Base-by-base conservation (phyloP, 1,140 invertebrate genomes). In the Diorhabda sublineata region DNA sequence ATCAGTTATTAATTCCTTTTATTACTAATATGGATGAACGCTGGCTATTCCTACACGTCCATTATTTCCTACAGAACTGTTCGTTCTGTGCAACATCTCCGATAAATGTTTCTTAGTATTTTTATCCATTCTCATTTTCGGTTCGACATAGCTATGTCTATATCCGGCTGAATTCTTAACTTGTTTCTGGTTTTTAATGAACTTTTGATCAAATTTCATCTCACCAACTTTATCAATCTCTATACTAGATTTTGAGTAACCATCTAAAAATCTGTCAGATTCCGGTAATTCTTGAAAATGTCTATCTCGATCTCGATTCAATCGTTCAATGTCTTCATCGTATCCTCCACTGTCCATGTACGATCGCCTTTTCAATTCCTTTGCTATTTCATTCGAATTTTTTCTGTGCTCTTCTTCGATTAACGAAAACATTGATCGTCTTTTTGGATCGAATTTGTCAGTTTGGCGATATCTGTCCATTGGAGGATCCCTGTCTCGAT, bases 131-230 rank as follows among this genome's bases (percentile, higher is more conserved):
- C 73, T 74, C 45, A 78, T 11, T 68, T 78, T 79, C 0, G 80
- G 80, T 75, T 85, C 84, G 7, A 82, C 84, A 67, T 85, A 85
- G 72, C 84, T 85, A 69, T 85, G 84, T 42, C 84, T 78, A 71
- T 85, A 84, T n/a, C 83, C 83, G 7, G 73, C 76, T 3, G 72
- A 66, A 8, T 67, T 66, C 4, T 69, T 69, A 64, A 72, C 73
- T 52, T 67, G 67, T 63, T 78, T 78, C 67, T 78, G 79, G 63
- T 79, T 79, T 45, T 79, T 78, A 3, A 71, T 41, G 52, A 74
- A 79, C 68, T 78, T 79, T 4, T 67, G 42, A 67, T 78, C 75
- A 45, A 78, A 76, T 61, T 77, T 78, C 8, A 68, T 61, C 5
- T 75, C 74, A 1, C 57, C 62, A 2, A 73, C 60, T 68, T 78